These are phyloP conservation scores for Andrena haemorrhoa DNA, from an alignment of 2,888 invertebrate species.

Conservation along the genomic window DNA sequence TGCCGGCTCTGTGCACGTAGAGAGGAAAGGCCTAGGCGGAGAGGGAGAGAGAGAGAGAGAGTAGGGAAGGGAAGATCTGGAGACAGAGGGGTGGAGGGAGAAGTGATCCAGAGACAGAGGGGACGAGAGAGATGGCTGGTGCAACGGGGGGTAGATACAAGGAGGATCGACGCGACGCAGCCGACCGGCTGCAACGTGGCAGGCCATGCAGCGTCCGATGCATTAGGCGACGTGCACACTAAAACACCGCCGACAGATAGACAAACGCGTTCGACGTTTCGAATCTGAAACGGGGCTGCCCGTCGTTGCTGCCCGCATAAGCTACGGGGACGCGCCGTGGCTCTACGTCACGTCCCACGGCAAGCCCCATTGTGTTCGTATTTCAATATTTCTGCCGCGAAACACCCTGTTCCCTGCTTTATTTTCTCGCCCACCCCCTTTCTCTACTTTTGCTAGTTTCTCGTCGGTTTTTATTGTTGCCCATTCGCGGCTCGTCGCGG, in stretches of 20 bases:
- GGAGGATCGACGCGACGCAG: conserved; percentile 55
- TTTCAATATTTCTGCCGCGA: conserved; percentile 52
- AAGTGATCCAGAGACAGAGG: conserved; percentile 46
- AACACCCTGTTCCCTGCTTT: neutral
- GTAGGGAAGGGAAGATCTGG: conserved; percentile 51
- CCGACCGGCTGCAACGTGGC: conserved; percentile 56
- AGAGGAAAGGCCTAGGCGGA: neutral
- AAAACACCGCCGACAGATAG: conserved; percentile 35
- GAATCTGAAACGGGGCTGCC: conserved; percentile 36
- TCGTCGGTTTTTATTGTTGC: conserved; percentile 2
- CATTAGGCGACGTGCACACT: conserved; percentile 67
- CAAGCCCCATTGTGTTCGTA: conserved; percentile 48
- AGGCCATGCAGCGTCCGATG: conserved; percentile 48
- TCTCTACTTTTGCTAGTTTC: neutral
- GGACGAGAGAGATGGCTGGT: conserved; percentile 44
- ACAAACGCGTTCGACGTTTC: conserved; percentile 34
- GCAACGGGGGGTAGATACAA: conserved; percentile 58
- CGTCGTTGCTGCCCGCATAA: neutral
- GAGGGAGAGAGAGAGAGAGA: conserved; percentile 35
- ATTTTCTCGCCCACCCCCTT: neutral
- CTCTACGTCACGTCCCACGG: conserved; percentile 26
- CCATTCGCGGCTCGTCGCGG: conserved; percentile 14
- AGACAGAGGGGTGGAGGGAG: conserved; percentile 52
- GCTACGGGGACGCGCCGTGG: neutral
- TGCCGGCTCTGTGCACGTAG: conserved; percentile 14